Conservation (phyloP, 2,113 vertebrate species). For the Sminthopsis crassicaudata region DNA sequence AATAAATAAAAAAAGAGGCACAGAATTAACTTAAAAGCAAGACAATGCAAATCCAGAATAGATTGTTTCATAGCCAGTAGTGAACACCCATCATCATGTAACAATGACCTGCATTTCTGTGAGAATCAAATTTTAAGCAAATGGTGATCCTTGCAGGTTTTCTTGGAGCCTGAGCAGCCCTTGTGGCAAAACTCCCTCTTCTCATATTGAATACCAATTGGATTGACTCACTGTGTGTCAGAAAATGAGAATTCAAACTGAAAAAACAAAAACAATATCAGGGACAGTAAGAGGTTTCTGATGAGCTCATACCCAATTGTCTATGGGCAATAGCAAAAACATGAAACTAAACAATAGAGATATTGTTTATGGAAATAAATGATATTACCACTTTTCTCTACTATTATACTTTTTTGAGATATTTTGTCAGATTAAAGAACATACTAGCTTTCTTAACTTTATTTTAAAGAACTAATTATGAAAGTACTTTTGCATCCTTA, state of each 20-base stretch:
- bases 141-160: background rate
- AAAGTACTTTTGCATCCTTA: background rate
- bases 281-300: background rate
- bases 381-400: background rate
- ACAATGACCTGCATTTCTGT: background rate
- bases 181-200: background rate
- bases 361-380: background rate
- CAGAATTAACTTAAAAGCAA: background rate
- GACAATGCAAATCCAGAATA: background rate
- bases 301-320: background rate
- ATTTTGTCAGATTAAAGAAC: background rate
- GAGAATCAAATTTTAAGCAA: conserved; percentile 23
- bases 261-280: background rate
- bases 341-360: background rate
- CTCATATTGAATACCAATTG: background rate
- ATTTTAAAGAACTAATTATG: background rate
- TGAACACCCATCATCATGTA: background rate
- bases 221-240: background rate
- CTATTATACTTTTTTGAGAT: background rate
- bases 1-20: conserved; percentile 42
- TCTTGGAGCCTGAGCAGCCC: background rate
- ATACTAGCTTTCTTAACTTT: background rate
- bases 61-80: conserved; percentile 21
- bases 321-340: background rate
- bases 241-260: background rate